Base-by-base conservation (phyloP, 2,888 invertebrate species). In the Caprella mutica region DNA sequence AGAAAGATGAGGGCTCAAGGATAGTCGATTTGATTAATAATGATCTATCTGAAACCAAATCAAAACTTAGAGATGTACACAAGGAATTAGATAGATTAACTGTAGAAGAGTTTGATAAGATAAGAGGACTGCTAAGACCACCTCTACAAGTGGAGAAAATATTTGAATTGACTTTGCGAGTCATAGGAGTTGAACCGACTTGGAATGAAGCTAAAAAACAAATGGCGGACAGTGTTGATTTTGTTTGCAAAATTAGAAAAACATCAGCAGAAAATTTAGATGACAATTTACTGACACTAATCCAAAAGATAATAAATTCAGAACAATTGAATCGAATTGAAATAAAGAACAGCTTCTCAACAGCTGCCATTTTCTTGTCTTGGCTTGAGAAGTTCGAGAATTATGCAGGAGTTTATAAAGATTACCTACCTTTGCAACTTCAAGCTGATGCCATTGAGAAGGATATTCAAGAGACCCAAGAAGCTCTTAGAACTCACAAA, bases 181-280 rank as follows among this genome's bases (percentile, higher is more conserved):
- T 57, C 6, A 39, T 59, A 23, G 63, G 55, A 23, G 26, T 63
- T 14, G 63, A 63, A 19, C 58, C 63, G 2, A 59, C 63, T 6
- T 63, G 63, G 63, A 63, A 63, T 46, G 59, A 63, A 38, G 59
- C 59, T 9, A 63, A 58, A 30, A 59, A 63, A 24, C 63, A 63
- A 59, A 59, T 63, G 57, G 38, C 39, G 6, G 58, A 57, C 57
- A 52, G 55, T 6, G 21, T 63, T 2, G 55, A 63, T 24, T 58
- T 63, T 38, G 42, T 59, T n/a, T 55, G 57, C 14, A 30, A 54
- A 19, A 55, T 63, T 23, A 39, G 59, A n/a, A 59, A 59, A 52
- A 43, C 54, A 17, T 43, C 58, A 9, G 57, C 59, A 17, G 57
- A 57, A 33, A 52, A 59, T 8, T 43, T 53, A 8, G 40, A 55